Percentiles rank a stretch among this genome's conserved stretches.
phyloP scores from a whole-genome alignment of 2,888 invertebrate species.

The Plusia festucae region DNA sequence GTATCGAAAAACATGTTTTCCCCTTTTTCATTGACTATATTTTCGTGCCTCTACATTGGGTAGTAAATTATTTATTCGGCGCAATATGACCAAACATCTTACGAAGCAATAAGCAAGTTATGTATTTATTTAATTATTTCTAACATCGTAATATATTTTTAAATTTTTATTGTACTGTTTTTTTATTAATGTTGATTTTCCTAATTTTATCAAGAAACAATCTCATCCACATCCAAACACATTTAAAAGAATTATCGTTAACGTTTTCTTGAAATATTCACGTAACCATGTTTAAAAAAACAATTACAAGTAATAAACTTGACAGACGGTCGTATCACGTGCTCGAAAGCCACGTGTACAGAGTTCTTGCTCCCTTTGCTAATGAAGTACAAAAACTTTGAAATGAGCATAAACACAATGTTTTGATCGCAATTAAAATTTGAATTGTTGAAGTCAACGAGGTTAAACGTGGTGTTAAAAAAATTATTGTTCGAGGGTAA shows the following conservation, averaged over 20 bases:
- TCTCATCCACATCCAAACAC: neutral
- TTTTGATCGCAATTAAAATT: conserved; percentile 7
- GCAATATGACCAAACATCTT: too few relatives aligned
- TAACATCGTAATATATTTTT: too few relatives aligned
- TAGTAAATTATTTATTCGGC: too few relatives aligned
- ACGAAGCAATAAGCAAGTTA: too few relatives aligned
- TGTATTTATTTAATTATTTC: too few relatives aligned
- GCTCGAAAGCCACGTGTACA: neutral
- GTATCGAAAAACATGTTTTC: too few relatives aligned
- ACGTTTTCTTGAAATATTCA: neutral
- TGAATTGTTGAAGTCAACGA: neutral
- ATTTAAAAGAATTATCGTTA: neutral
- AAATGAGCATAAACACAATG: neutral
- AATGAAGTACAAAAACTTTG: conserved; percentile 10
- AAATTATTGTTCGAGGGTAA: neutral
- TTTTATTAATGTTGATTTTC: too few relatives aligned
- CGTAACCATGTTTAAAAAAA: conserved; percentile 3
- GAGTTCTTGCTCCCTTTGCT: conserved; percentile 2
- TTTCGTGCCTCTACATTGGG: too few relatives aligned
- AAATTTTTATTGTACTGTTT: too few relatives aligned
- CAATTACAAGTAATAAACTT: neutral
- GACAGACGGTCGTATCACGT: conserved; percentile 9
- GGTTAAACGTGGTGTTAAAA: neutral
- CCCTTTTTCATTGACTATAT: too few relatives aligned
- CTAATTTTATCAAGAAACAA: too few relatives aligned